Evolutionary conservation across 2,113 vertebrate genomes (phyloP).

Genomic region (Cheilinus undulatus): DNA sequence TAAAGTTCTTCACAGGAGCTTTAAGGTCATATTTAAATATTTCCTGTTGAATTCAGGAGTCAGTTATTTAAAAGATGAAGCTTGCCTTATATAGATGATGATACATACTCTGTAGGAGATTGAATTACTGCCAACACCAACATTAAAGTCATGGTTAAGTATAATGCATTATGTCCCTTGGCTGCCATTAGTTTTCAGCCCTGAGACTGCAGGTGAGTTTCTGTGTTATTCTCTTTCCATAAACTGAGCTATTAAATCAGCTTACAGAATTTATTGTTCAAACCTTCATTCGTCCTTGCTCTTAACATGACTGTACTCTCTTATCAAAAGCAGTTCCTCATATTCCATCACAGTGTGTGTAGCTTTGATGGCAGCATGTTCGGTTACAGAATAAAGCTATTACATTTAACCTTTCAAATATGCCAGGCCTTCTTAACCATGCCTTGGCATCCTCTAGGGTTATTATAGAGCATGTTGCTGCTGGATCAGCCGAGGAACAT

Average conservation of each 20-base stretch:
- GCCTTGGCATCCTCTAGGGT: conserved; percentile 10
- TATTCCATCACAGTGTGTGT: background rate
- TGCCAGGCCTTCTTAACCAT: background rate
- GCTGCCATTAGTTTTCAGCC: conserved; percentile 12
- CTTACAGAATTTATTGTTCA: conserved; percentile 27
- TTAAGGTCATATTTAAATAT: conserved; percentile 9
- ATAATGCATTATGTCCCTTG: background rate
- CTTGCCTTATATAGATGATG: conserved; percentile 1
- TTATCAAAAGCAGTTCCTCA: conserved; percentile 24
- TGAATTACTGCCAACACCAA: conserved; percentile 4
- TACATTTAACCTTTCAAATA: conserved; percentile 26
- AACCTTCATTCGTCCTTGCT: conserved; percentile 43
- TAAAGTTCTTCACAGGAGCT: background rate
- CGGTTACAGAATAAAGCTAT: conserved; percentile 17
- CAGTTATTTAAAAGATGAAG: background rate
- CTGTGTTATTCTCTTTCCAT: conserved; percentile 12
- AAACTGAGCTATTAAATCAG: conserved; percentile 26
- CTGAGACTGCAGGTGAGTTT: conserved; percentile 4
- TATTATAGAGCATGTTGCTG: conserved; percentile 31
- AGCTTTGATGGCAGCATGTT: conserved; percentile 27
- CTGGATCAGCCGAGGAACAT: conserved; percentile 28
- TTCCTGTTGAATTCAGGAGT: background rate
- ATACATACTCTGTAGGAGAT: conserved; percentile 1
- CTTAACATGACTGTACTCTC: conserved; percentile 20
- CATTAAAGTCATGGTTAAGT: background rate